phyloP scores from a whole-genome alignment of 2,113 vertebrate species.

The Acanthochromis polyacanthus region DNA sequence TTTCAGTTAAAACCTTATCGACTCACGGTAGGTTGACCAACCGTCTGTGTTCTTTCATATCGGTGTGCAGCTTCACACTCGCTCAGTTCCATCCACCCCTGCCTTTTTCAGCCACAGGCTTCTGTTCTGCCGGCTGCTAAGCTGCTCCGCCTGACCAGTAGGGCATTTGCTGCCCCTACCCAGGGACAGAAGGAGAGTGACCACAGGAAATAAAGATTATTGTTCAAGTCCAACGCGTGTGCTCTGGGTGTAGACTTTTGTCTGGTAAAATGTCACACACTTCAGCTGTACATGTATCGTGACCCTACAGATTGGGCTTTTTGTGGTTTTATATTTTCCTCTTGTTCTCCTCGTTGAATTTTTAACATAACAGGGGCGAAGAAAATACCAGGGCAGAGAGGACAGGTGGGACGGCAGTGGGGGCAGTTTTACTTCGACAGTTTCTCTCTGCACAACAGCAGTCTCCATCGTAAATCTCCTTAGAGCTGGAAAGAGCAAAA shows the following conservation, averaged over 20 bases:
- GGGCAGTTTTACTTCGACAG: constrained; percentile 37
- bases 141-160: constrained; percentile 41
- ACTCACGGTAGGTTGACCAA: constrained; percentile 24
- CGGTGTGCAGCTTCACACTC: constrained; percentile 32
- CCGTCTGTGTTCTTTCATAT: constrained; percentile 39
- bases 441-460: constrained; percentile 39
- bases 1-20: constrained; percentile 34
- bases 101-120: constrained; percentile 56
- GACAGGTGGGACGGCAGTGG: constrained; percentile 1
- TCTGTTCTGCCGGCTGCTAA: constrained; percentile 35
- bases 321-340: background rate
- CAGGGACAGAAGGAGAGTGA: constrained; percentile 51
- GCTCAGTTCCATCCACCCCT: constrained; percentile 44
- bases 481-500: constrained; percentile 19
- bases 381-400: constrained; percentile 36
- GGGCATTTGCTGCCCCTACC: constrained; percentile 35
- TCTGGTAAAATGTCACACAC: constrained; percentile 60
- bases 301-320: constrained; percentile 24
- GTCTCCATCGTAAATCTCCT: constrained; percentile 46
- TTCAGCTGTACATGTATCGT: constrained; percentile 1
- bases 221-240: constrained; percentile 43
- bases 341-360: constrained; percentile 5
- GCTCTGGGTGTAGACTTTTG: constrained; percentile 35
- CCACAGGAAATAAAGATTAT: constrained; percentile 24
- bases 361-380: constrained; percentile 11